Evolutionary conservation across 2,113 vertebrate species (phyloP).

Genomic region (Zeus faber): DNA sequence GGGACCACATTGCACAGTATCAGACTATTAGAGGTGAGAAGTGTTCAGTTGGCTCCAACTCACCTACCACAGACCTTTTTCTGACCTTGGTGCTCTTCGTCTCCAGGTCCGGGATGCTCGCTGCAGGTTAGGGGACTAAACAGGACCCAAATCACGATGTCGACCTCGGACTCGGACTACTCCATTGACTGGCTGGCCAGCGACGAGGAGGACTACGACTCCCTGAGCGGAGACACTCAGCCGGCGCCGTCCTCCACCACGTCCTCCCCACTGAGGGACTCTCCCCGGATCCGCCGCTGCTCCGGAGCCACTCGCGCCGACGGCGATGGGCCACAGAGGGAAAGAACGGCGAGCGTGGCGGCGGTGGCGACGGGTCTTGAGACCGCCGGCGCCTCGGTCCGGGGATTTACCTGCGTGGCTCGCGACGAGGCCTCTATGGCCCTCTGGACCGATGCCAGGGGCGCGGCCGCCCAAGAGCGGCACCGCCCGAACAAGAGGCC

Average conservation of each 20-base stretch:
- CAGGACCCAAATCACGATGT: slow-evolving; percentile 43
- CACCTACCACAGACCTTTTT: not conserved
- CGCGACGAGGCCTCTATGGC: not conserved
- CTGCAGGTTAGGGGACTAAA: slow-evolving; percentile 24
- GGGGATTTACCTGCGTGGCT: slow-evolving; percentile 18
- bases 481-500: slow-evolving; percentile 13
- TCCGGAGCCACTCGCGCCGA: not conserved
- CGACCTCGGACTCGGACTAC: slow-evolving; percentile 50
- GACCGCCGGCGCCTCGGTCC: too few species aligned
- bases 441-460: not conserved
- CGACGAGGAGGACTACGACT: slow-evolving; percentile 39
- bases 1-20: too few species aligned
- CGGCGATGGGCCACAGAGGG: not conserved
- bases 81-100: not conserved
- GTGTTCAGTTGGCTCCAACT: slow-evolving; percentile 18
- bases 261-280: not conserved
- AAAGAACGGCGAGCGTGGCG: not conserved
- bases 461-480: not conserved
- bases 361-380: too few species aligned
- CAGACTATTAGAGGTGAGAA: too few species aligned
- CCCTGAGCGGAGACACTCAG: not conserved
- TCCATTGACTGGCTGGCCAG: slow-evolving; percentile 55
- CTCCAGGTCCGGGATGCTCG: slow-evolving; percentile 43
- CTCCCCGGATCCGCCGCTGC: not conserved
- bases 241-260: not conserved